Conservation (phyloP, 2,888 invertebrate genomes). For the Zeuzera pyrina region DNA sequence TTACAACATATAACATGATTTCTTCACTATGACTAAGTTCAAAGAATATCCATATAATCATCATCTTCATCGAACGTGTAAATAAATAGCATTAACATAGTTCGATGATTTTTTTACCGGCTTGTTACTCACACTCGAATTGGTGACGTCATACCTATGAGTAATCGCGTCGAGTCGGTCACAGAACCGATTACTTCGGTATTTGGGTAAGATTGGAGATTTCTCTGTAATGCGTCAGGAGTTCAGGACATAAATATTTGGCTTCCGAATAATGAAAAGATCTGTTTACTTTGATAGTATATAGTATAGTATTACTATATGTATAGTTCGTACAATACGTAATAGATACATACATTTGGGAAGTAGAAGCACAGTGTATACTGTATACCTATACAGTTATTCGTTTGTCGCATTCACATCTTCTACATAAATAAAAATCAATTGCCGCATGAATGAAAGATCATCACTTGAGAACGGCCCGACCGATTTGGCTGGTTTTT, state of each 20-base stretch:
- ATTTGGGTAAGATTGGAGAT: constrained; percentile 42
- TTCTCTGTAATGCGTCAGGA: constrained; percentile 28
- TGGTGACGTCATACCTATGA: constrained; percentile 59
- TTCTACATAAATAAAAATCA: too few relatives aligned
- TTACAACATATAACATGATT: constrained; percentile 16
- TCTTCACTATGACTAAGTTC: constrained; percentile 25
- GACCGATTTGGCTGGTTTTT: too few relatives aligned
- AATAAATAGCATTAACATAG: constrained; percentile 12
- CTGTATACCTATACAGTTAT: too few relatives aligned
- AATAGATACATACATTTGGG: too few relatives aligned
- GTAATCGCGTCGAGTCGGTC: constrained; percentile 43
- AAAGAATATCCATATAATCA: constrained; percentile 14
- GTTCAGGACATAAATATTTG: too few relatives aligned
- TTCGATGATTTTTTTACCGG: constrained; percentile 36
- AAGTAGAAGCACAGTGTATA: too few relatives aligned
- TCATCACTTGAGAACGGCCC: too few relatives aligned
- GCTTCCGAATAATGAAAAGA: background rate
- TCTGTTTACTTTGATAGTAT: too few relatives aligned
- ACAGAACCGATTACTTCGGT: constrained; percentile 36
- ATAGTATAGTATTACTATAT: too few relatives aligned
- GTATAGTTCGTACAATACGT: too few relatives aligned
- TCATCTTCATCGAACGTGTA: constrained; percentile 10
- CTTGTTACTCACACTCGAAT: constrained; percentile 56
- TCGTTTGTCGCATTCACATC: too few relatives aligned
- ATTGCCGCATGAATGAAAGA: too few relatives aligned